A percentile compares a stretch with the other conserved stretches of the same genome.
phyloP scores from a whole-genome alignment of 2,113 vertebrate species.

The Lepisosteus oculatus region DNA sequence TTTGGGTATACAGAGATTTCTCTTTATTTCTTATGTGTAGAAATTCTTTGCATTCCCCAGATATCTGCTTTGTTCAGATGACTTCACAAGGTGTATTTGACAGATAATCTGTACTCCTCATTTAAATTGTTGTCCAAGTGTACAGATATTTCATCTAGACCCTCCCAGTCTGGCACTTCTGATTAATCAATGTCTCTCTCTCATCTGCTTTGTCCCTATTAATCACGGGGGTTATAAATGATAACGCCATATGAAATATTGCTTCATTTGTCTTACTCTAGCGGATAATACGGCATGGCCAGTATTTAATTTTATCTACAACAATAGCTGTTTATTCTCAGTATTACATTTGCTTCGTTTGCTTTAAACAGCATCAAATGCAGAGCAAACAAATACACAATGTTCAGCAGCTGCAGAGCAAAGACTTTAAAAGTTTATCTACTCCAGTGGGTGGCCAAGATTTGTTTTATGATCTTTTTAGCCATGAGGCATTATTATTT shows the following conservation, averaged over 20 bases:
- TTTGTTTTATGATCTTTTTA: too few species aligned
- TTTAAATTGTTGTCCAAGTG: conserved; percentile 35
- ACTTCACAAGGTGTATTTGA: conserved; percentile 4
- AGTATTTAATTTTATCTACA: background rate
- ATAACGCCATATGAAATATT: conserved; percentile 30
- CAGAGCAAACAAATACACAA: too few species aligned
- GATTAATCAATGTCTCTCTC: conserved; percentile 52
- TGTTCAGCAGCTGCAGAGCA: too few species aligned
- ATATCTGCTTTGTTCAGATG: background rate
- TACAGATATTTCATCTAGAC: conserved; percentile 45
- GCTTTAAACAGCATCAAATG: too few species aligned
- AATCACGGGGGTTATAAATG: conserved; percentile 43
- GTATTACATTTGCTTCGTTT: background rate
- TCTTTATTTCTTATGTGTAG: background rate
- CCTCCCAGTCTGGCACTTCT: conserved; percentile 39
- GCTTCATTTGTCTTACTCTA: conserved; percentile 14
- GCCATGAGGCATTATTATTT: too few species aligned
- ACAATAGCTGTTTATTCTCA: background rate
- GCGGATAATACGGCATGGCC: background rate
- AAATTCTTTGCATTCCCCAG: background rate
- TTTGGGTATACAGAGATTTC: background rate
- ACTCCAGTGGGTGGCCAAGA: too few species aligned
- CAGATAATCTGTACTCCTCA: conserved; percentile 27
- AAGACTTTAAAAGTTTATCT: too few species aligned
- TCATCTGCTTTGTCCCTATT: conserved; percentile 44